These are phyloP conservation scores for Zaprionus taronus DNA, from an alignment of 1,140 invertebrate genomes.

Conservation along the genomic window DNA sequence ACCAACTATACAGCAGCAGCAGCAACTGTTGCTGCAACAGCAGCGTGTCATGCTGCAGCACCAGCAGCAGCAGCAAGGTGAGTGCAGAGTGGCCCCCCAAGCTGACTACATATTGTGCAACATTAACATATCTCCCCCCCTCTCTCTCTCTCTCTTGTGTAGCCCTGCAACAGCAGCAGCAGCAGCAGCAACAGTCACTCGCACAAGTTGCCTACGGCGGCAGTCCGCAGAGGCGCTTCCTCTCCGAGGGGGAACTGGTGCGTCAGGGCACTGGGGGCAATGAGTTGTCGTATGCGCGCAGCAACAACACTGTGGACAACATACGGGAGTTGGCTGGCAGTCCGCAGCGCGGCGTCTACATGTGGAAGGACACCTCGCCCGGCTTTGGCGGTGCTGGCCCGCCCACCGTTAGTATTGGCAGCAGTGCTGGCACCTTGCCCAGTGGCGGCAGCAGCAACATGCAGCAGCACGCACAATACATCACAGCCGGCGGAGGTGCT, in stretches of 20 bases:
- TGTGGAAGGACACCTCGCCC: conserved; percentile 92
- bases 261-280: conserved; percentile 87
- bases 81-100: neutral
- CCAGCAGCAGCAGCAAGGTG: conserved; percentile 73
- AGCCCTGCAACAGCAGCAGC: conserved; percentile 61
- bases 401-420: conserved; percentile 64
- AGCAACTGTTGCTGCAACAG: conserved; percentile 73
- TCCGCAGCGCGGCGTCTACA: conserved; percentile 92
- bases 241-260: conserved; percentile 93
- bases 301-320: conserved; percentile 88
- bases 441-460: conserved; percentile 45
- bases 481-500: conserved; percentile 64
- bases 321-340: conserved; percentile 92
- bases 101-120: no score
- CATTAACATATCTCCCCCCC: neutral
- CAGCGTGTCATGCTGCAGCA: conserved; percentile 76
- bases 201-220: conserved; percentile 84
- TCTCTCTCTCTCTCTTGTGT: neutral
- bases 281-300: conserved; percentile 86
- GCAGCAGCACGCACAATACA: conserved; percentile 77
- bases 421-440: conserved; percentile 77
- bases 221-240: conserved; percentile 92
- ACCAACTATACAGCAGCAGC: conserved; percentile 78
- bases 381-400: conserved; percentile 63
- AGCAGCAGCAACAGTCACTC: conserved; percentile 54